Evolutionary conservation across 2,888 invertebrate genomes (phyloP).

Genomic region (Plagodis pulveraria): DNA sequence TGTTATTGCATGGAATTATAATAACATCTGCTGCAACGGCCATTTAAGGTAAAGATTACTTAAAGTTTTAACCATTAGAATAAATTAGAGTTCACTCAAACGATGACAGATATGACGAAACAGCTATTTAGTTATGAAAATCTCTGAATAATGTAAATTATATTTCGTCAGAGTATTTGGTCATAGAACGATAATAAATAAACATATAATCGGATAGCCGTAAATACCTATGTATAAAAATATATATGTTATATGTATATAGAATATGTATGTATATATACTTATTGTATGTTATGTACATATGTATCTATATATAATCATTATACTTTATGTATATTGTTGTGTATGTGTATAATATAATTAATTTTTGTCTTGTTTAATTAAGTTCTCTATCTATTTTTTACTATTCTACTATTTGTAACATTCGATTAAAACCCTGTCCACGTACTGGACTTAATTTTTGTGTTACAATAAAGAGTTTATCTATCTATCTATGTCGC

Average conservation of each 20-base stretch:
- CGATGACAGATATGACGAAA: constrained; percentile 18
- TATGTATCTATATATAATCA: too few species aligned
- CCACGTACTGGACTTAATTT: too few species aligned
- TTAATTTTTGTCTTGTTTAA: too few species aligned
- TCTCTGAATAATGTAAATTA: constrained; percentile 6
- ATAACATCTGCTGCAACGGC: constrained; percentile 31
- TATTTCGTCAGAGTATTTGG: constrained; percentile 9
- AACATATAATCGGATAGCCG: background rate
- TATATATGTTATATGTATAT: background rate
- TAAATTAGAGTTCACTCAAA: constrained; percentile 23
- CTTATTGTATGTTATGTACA: too few species aligned
- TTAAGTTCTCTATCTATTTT: too few species aligned
- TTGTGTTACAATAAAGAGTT: too few species aligned
- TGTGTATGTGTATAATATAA: too few species aligned
- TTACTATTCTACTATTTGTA: too few species aligned
- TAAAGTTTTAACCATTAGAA: constrained; percentile 9
- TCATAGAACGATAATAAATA: background rate
- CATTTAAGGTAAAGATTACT: constrained; percentile 20
- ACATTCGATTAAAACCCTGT: too few species aligned
- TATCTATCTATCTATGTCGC: too few species aligned
- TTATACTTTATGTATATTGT: too few species aligned
- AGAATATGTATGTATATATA: too few species aligned
- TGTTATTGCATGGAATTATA: constrained; percentile 28
- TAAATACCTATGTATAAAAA: background rate
- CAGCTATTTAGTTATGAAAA: constrained; percentile 7